A percentile compares a stretch with the other conserved stretches of the same genome.
Evolutionary conservation across 2,888 invertebrate species (phyloP).

Genomic region (Drosophila aldrichi): DNA sequence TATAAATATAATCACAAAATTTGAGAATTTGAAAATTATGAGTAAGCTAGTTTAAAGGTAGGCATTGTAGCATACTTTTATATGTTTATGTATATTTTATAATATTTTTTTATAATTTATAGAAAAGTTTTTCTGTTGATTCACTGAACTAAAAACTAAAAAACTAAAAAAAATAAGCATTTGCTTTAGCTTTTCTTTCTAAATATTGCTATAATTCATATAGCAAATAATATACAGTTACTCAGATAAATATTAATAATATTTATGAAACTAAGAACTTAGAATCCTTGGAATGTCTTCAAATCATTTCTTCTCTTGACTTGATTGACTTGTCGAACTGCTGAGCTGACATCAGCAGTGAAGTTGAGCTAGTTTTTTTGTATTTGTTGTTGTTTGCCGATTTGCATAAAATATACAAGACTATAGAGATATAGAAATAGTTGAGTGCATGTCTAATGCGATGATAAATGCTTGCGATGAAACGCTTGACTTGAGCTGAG

Average conservation of each 20-base stretch:
- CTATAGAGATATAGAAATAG: conserved; percentile 12
- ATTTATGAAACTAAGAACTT: background rate
- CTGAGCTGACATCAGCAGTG: conserved; percentile 31
- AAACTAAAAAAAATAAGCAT: no score
- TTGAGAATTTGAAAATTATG: no score
- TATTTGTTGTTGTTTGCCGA: conserved; percentile 20
- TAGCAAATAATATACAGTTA: no score
- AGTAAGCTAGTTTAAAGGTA: no score
- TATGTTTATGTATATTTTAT: no score
- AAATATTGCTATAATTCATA: no score
- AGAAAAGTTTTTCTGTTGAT: no score
- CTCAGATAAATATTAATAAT: background rate
- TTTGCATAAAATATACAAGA: conserved; percentile 62
- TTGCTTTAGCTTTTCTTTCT: no score
- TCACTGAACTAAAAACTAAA: no score
- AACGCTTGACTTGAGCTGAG: conserved; percentile 62
- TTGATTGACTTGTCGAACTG: conserved; percentile 10
- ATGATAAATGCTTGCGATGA: conserved; percentile 78
- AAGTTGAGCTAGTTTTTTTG: background rate
- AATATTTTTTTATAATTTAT: no score
- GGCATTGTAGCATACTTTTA: no score
- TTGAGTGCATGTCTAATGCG: conserved; percentile 69
- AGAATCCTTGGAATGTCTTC: background rate
- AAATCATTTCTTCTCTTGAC: conserved; percentile 1
- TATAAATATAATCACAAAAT: no score